phyloP scores from a whole-genome alignment of 2,888 invertebrate species.

The Erebia palarica region DNA sequence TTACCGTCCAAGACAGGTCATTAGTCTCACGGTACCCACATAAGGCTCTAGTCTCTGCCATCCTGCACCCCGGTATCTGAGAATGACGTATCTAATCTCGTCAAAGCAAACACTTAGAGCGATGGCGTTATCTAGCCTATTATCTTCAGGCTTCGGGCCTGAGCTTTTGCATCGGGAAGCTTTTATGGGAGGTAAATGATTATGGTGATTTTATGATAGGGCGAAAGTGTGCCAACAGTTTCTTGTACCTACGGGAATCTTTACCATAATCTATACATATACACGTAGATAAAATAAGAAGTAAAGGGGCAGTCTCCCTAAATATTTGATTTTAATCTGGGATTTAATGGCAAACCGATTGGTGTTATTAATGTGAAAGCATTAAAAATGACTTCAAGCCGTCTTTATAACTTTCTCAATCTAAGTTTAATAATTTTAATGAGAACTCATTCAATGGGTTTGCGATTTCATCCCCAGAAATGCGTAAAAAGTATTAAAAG shows the following conservation, averaged over 20 bases:
- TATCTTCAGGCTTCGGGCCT: slow-evolving; percentile 30
- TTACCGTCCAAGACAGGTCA: slow-evolving; percentile 28
- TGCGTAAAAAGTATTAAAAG: no score
- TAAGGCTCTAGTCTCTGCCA: slow-evolving; percentile 6
- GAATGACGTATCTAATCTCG: slow-evolving; percentile 42
- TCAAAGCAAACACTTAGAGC: slow-evolving; percentile 38
- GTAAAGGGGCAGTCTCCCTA: not conserved
- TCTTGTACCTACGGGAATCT: slow-evolving; percentile 10
- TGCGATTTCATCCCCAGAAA: no score
- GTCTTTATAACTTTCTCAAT: no score
- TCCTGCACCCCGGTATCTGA: slow-evolving; percentile 30
- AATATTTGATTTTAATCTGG: no score
- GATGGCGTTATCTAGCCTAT: slow-evolving; percentile 36
- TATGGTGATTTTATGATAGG: slow-evolving; percentile 27
- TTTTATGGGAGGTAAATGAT: slow-evolving; percentile 26
- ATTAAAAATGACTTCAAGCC: no score
- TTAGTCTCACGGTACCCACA: slow-evolving; percentile 28
- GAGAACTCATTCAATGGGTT: no score
- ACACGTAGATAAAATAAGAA: no score
- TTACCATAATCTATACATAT: not conserved
- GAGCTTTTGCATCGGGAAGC: slow-evolving; percentile 22
- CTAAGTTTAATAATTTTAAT: no score
- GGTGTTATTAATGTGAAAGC: no score
- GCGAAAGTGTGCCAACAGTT: slow-evolving; percentile 18
- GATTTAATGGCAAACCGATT: no score